Evolutionary conservation across 2,797 vertebrate genomes (phyloP), one percentile per base, ranked within the genome.

Genomic region (Coregonus sp.): DNA sequence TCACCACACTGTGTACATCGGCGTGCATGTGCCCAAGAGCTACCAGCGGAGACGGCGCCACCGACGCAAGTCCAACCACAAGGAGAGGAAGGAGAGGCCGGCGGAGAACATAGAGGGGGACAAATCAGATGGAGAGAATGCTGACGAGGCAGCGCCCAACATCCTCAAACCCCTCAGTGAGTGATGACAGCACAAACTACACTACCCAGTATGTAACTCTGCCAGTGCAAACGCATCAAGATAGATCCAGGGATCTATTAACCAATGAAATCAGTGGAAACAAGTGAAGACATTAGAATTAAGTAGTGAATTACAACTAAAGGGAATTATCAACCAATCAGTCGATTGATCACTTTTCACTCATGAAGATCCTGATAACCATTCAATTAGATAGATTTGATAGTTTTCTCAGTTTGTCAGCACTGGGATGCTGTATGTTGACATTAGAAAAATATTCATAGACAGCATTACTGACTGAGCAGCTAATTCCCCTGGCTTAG

Each of bases 21-120:
- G 98, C n/a, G 97, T 99, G 80, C 95, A 98, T 0, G 97, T 99
- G 74, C 97, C 98, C 52, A 99, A 99, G 93, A 99, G 98, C 90
- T 99, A 96, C 84, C 93, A 96, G 73, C 95, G 97, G 31, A 94
- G 97, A 80, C 91, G 97, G 79, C 97, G 95, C 74, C 98, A 98
- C 85, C 92, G 94, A 78, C 96, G 97, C 84, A 95, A 92, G 91
- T 86, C 97, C 0, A 94, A 92, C 80, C 96, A 97, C 92, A 98
- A 95, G 91, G 98, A 99, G 68, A 97, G 90, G 85, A 95, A 94
- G 72, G 98, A 98, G 37, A 95, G 96, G 69, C 80, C 90, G 20
- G 95, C 95, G 0, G 96, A 96, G 74, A 92, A 93, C 51, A 90
- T 93, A 16, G 97, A 96, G 0, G 90, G 86, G 0, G 96, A 96